Evolutionary conservation across 1,140 invertebrate species (phyloP), one percentile per base, ranked within the genome.

Genomic region (Drosophila dunni): DNA sequence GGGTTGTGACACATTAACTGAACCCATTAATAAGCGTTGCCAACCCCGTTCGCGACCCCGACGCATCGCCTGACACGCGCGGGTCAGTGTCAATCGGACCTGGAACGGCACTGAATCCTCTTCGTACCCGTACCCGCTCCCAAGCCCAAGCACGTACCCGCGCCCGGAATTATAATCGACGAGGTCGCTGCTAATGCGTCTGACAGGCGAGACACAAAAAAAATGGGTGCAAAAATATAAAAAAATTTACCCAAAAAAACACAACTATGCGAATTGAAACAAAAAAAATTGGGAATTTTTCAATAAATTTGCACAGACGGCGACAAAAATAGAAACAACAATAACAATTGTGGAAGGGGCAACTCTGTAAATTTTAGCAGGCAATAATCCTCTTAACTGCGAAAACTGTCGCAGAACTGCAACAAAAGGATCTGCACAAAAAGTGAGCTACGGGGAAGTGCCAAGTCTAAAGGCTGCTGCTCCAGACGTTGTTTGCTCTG

Each of bases 1-100:
- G 81, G 81, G 81, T 84, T 84, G 84, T 72, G 78, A 89, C 80
- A 79, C 80, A 89, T 81, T 83, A 89, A 71, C 78, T 91, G 88
- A 91, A 85, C 90, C 90, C 78, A 91, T 91, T 91, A 91, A 91
- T 82, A 78, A 86, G 81, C 90, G 82, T 81, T 79, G 78, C 90
- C 81, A 89, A 91, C 89, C 89, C 71, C 72, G 69, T 61, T 13
- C 67, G 46, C 77, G 74, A 76, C 80, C 56, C 46, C 54, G 74
- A 34, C 71, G 45, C 72, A 79, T 56, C 53, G 68, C 51, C 56
- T 60, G 81, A 86, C 88, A 86, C 86, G 81, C 79, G 85, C 76
- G 81, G 79, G 81, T 88, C 81, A 88, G 71, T 76, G 86, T 81
- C 84, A 79, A 29, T 53, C 79, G 58, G 44, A 66, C 58, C 58